A percentile compares a stretch with the other conserved stretches of the same genome.
phyloP scores from a whole-genome alignment of 2,888 invertebrate species.

The Hydroisotoma schaefferi region DNA sequence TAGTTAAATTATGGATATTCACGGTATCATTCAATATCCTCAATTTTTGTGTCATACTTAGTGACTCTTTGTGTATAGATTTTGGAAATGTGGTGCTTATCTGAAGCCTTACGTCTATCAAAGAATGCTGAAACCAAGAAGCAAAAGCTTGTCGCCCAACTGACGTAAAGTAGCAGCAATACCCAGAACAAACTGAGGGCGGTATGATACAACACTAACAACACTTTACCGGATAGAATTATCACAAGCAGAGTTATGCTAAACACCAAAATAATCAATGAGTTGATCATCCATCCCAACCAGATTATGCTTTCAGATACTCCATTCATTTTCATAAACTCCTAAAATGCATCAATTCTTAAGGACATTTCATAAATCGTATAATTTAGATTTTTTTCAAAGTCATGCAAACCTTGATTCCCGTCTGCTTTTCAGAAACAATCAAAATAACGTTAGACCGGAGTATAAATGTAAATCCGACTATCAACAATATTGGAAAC shows the following conservation, averaged over 20 bases:
- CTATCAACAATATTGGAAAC: constrained; percentile 52
- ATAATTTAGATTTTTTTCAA: background rate
- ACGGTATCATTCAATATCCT: too few species aligned
- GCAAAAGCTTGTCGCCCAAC: constrained; percentile 52
- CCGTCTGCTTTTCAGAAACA: constrained; percentile 61
- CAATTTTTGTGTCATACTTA: too few species aligned
- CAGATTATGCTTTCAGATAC: constrained; percentile 57
- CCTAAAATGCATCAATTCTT: too few species aligned
- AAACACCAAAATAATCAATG: constrained; percentile 52
- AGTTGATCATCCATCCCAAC: constrained; percentile 56
- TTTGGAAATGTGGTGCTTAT: too few species aligned
- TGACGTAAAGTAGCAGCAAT: constrained; percentile 52
- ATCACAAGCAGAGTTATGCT: constrained; percentile 52
- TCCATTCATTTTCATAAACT: constrained; percentile 61
- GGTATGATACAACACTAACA: constrained; percentile 21
- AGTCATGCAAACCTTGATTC: constrained; percentile 59
- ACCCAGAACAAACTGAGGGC: constrained; percentile 48
- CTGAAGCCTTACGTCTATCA: constrained; percentile 52
- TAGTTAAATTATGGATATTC: too few species aligned
- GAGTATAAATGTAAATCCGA: constrained; percentile 57
- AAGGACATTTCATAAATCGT: too few species aligned
- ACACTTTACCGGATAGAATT: constrained; percentile 47
- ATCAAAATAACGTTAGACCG: constrained; percentile 57
- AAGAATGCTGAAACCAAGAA: constrained; percentile 54
- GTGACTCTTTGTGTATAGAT: too few species aligned